Evolutionary conservation across 2,888 invertebrate species (phyloP).

Genomic region (Leptogaster cylindrica): DNA sequence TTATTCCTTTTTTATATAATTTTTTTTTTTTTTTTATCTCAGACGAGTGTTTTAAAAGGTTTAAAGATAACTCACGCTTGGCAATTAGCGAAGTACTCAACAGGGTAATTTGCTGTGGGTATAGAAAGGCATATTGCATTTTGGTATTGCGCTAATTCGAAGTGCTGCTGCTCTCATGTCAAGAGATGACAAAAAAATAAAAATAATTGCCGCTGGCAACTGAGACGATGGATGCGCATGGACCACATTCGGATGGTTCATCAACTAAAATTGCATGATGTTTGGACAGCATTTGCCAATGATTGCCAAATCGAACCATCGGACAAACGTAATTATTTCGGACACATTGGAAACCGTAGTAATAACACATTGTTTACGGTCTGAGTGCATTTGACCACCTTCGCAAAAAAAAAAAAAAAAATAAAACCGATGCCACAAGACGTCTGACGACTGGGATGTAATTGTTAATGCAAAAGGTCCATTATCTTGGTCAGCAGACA

Average conservation of each 20-base stretch:
- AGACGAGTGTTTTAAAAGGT: background rate
- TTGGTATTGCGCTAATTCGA: background rate
- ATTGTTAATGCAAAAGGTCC: background rate
- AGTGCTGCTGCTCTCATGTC: background rate
- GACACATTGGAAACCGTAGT: background rate
- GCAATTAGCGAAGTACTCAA: conserved; percentile 3
- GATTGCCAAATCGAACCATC: conserved; percentile 8
- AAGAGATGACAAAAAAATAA: conserved; percentile 4
- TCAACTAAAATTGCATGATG: background rate
- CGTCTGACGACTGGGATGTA: background rate
- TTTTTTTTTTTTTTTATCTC: background rate
- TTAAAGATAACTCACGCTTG: background rate
- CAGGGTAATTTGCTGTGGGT: background rate
- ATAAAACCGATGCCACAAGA: background rate
- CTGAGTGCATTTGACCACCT: conserved; percentile 8
- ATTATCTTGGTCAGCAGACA: conserved; percentile 10
- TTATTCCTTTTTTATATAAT: background rate
- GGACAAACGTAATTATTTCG: conserved; percentile 9
- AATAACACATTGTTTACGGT: conserved; percentile 11
- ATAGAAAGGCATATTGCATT: conserved; percentile 20
- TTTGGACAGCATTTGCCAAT: background rate
- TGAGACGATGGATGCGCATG: background rate
- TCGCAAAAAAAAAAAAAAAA: background rate
- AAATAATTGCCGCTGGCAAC: background rate
- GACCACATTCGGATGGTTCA: background rate